Conservation (phyloP, 2,888 invertebrate genomes). For the Eubasilissa splendida region DNA sequence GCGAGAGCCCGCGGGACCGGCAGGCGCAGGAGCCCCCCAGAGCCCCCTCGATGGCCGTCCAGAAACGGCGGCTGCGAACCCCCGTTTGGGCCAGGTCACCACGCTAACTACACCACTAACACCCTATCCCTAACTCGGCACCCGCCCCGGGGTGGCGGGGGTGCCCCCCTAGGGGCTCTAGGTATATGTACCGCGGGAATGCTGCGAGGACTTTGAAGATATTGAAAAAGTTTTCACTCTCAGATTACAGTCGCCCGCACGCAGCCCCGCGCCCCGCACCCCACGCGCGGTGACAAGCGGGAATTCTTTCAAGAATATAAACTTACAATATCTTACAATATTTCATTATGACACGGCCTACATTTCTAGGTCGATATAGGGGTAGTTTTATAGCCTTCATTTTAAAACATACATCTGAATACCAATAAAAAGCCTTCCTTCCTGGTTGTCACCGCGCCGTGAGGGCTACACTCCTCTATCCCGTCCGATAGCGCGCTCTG, state of each 20-base stretch:
- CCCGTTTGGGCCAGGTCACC: constrained; percentile 86
- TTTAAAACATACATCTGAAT: background rate
- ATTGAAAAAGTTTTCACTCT: constrained; percentile 55
- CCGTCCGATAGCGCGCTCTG: constrained; percentile 25
- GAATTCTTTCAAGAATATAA: too few relatives aligned
- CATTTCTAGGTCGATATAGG: too few relatives aligned
- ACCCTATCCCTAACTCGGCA: constrained; percentile 25
- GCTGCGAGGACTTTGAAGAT: constrained; percentile 57
- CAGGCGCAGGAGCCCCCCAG: constrained; percentile 63
- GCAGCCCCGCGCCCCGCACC: background rate
- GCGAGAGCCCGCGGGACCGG: constrained; percentile 59
- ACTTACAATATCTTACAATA: too few relatives aligned
- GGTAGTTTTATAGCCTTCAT: too few relatives aligned
- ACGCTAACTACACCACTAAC: constrained; percentile 37
- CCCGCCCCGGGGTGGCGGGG: background rate
- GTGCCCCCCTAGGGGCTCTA: constrained; percentile 31
- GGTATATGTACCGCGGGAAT: constrained; percentile 52
- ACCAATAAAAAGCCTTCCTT: background rate
- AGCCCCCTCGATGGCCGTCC: constrained; percentile 70
- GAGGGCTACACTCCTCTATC: constrained; percentile 50
- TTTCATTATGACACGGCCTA: too few relatives aligned
- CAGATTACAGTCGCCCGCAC: background rate
- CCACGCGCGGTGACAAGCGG: too few relatives aligned
- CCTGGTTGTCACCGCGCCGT: background rate
- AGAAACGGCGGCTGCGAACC: constrained; percentile 84